These are phyloP conservation scores for Charaxes varanes DNA, from an alignment of 1,140 invertebrate species.

Conservation along the genomic window DNA sequence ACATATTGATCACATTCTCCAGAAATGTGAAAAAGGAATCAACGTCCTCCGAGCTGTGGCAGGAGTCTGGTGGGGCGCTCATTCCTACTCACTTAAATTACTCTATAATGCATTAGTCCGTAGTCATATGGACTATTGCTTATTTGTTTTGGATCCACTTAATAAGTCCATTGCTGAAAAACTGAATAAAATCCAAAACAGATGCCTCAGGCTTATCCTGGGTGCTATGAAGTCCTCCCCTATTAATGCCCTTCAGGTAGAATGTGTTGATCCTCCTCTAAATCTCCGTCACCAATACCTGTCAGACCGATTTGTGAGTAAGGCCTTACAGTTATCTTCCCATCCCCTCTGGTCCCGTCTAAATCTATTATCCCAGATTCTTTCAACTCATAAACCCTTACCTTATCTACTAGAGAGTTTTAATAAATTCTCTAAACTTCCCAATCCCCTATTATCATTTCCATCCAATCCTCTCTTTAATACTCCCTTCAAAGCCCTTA, in stretches of 20 bases:
- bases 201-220: constrained; percentile 13
- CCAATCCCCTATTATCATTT: background rate
- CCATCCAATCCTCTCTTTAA: background rate
- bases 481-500: background rate
- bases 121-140: background rate
- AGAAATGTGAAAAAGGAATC: constrained; percentile 10
- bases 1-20: constrained; percentile 1
- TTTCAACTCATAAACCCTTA: background rate
- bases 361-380: background rate
- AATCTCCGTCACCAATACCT: constrained; percentile 9
- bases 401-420: background rate
- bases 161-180: constrained; percentile 4
- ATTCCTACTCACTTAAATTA: background rate
- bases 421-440: background rate
- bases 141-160: background rate
- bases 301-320: constrained; percentile 7
- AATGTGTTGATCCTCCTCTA: constrained; percentile 18
- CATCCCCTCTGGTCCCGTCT: background rate
- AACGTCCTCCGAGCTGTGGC: constrained; percentile 1
- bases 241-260: constrained; percentile 22
- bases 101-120: background rate
- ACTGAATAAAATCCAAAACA: constrained; percentile 17
- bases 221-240: constrained; percentile 24
- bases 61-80: constrained; percentile 7
- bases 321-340: background rate